These are phyloP conservation scores for Epinephelus lanceolatus DNA, from an alignment of 2,113 vertebrate genomes.

Conservation along the genomic window DNA sequence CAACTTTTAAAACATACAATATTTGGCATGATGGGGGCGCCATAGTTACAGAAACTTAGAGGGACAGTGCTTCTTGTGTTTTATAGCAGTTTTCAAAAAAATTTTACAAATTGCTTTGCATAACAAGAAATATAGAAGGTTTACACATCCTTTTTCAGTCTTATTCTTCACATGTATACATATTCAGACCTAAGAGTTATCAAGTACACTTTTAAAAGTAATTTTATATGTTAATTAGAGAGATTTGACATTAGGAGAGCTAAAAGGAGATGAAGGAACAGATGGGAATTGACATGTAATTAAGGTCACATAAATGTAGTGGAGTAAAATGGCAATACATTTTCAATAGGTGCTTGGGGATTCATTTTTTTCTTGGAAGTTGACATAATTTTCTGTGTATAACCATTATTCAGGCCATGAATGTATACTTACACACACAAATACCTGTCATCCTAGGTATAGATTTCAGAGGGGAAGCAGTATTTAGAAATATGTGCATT, in stretches of 20 bases:
- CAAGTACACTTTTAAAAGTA: not conserved
- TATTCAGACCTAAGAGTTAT: not conserved
- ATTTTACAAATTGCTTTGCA: not conserved
- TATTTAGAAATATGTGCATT: no score
- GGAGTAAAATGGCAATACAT: not conserved
- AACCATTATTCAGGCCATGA: not conserved
- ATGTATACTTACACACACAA: not conserved
- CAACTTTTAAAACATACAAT: not conserved
- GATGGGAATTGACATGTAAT: not conserved
- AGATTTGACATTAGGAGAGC: not conserved
- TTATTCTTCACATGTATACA: not conserved
- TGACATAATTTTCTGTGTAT: not conserved
- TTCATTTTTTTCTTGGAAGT: not conserved
- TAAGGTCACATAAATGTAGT: no score
- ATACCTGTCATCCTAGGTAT: not conserved
- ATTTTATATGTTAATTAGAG: not conserved
- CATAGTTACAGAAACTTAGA: not conserved
- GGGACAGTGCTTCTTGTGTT: not conserved
- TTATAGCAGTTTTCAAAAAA: not conserved
- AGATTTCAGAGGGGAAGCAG: no score
- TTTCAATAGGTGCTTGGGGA: not conserved
- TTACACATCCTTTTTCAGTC: not conserved
- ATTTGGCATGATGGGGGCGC: slow-evolving; percentile 38
- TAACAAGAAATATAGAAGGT: not conserved
- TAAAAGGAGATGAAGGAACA: not conserved